These are phyloP conservation scores for Menidia menidia DNA, from an alignment of 2,797 vertebrate genomes.

Conservation along the genomic window DNA sequence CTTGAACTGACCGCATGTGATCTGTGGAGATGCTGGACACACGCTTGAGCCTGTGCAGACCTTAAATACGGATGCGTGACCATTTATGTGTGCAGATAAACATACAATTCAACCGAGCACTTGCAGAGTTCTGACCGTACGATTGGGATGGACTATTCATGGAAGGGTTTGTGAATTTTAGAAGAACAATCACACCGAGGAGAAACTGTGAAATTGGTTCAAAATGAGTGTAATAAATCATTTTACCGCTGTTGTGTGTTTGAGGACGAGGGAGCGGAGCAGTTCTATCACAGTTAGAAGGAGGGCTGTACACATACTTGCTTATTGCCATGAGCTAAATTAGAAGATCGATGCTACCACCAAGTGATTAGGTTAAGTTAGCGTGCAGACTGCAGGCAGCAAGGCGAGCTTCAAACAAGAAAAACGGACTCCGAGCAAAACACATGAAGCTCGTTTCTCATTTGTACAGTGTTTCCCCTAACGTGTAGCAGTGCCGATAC, in stretches of 20 bases:
- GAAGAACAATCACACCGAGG: conserved; percentile 15
- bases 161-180: neutral
- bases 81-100: conserved; percentile 13
- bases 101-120: neutral
- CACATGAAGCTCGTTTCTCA: too few relatives aligned
- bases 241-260: conserved; percentile 10
- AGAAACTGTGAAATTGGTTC: conserved; percentile 18
- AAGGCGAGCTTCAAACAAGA: neutral
- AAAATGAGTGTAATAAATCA: conserved; percentile 1
- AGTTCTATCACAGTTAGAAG: neutral
- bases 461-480: neutral
- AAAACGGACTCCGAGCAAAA: neutral
- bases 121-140: neutral
- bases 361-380: conserved; percentile 6
- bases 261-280: neutral
- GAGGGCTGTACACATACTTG: neutral
- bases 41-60: neutral
- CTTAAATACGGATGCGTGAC: conserved; percentile 6
- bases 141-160: neutral
- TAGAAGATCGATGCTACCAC: neutral
- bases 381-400: neutral
- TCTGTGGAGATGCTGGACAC: conserved; percentile 9
- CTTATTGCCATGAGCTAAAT: conserved; percentile 2
- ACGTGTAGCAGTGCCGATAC: neutral
- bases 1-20: conserved; percentile 12